Base-by-base conservation (phyloP, 2,888 invertebrate genomes). In the Parnassius apollo region DNA sequence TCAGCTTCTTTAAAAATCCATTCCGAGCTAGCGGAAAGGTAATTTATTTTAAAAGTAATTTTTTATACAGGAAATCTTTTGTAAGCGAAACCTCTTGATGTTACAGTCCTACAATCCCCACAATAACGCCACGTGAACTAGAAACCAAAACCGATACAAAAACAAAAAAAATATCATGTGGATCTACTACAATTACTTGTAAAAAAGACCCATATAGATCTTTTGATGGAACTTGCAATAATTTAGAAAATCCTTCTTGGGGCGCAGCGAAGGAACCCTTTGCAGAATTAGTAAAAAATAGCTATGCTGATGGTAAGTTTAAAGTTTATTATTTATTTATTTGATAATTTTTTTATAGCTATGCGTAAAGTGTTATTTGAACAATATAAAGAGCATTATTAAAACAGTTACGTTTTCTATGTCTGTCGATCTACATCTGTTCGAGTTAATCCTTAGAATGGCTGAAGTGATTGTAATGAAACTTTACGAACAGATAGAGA, bases 151-250 rank as follows among this genome's bases (percentile, higher is more conserved):
- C n/a, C 13, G 9, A 53, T n/a, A 11, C 25, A 42, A 42, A 42
- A 13, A 2, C 12, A 13, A 22, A n/a, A 42, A 2, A 11, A 11
- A 48, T 42, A 42, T 54, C 54, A 2, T 61, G 61, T 22, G 50
- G 49, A 7, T 18, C 44, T 10, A n/a, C 12, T 2, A 10, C 42
- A 12, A 9, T 12, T 45, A 4, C 44, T 25, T 61, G 61, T 42
- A 1, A 9, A 25, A 45, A 57, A 25, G 35, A 56, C 1, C 56
- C 56, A 9, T 61, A 61, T 25, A 50, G 61, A 2, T 50, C 95
- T 0, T 92, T 94, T 68, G 97, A 98, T 79, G 98, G 98, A 0
- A 94, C 96, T 2, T 98, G 98, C 81, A 98, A 98, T 83, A 98
- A 98, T 83, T 82, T 95, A 59, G 89, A 93, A 66, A 93, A 95